These are phyloP conservation scores for Pungitius pungitius DNA, from an alignment of 2,113 vertebrate species.

Conservation along the genomic window DNA sequence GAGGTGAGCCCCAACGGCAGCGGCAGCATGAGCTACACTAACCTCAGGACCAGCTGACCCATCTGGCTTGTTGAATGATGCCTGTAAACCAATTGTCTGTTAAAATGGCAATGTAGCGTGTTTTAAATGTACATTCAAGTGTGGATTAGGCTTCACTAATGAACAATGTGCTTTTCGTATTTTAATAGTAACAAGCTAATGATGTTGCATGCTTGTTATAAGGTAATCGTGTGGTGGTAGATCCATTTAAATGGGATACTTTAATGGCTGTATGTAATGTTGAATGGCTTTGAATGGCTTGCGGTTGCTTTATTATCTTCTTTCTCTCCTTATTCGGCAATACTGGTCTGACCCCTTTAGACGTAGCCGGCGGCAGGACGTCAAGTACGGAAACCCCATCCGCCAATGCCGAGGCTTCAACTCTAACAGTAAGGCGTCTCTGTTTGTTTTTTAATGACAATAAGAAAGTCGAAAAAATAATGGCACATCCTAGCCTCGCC, in stretches of 20 bases:
- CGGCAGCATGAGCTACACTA: conserved; percentile 33
- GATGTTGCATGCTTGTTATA: neutral
- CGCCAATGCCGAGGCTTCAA: conserved; percentile 86
- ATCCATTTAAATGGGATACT: neutral
- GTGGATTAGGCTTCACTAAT: conserved; percentile 29
- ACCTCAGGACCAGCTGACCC: conserved; percentile 39
- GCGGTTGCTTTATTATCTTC: conserved; percentile 73
- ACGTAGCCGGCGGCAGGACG: conserved; percentile 86
- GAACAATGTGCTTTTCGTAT: neutral
- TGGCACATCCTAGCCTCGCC: neutral
- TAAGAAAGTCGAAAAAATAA: neutral
- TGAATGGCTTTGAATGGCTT: conserved; percentile 72
- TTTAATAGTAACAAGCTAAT: conserved; percentile 1
- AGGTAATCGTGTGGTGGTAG: neutral
- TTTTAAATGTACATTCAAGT: neutral
- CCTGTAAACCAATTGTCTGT: conserved; percentile 49
- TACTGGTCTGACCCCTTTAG: conserved; percentile 80
- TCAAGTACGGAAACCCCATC: conserved; percentile 86
- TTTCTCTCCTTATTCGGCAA: conserved; percentile 75
- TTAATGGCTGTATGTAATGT: conserved; percentile 23
- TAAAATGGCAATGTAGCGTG: conserved; percentile 13
- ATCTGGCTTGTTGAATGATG: conserved; percentile 1
- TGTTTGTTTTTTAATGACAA: conserved; percentile 8
- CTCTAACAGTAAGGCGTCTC: conserved; percentile 78
- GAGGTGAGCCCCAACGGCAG: conserved; percentile 80